A percentile compares a stretch with the other conserved stretches of the same genome.
Conservation (phyloP, 2,797 vertebrate genomes). For the Coendou prehensilis region DNA sequence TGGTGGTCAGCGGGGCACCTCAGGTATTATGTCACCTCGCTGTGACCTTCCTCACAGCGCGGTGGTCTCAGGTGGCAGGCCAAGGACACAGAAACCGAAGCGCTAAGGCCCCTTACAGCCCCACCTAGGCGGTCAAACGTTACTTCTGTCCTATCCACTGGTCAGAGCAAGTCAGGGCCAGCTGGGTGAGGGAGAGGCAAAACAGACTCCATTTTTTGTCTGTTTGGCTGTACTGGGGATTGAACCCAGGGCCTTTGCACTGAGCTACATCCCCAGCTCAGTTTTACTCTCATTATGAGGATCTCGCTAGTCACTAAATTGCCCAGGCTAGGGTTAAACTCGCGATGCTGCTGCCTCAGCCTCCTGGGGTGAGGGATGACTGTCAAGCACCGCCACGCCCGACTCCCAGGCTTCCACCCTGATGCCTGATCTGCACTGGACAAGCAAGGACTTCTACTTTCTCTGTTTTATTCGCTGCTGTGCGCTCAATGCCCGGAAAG, state of each 20-base stretch:
- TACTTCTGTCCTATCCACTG: not conserved
- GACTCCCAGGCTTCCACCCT: not conserved
- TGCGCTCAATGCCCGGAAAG: not conserved
- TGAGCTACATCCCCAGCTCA: not conserved
- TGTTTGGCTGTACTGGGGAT: not conserved
- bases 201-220: not conserved
- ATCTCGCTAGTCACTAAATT: not conserved
- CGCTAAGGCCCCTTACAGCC: not conserved
- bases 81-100: not conserved
- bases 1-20: not conserved
- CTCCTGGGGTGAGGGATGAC: not conserved
- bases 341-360: not conserved
- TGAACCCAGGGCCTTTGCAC: not conserved
- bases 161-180: not conserved
- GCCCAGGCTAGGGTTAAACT: not conserved
- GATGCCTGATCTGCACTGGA: not conserved
- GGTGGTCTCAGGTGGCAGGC: not conserved
- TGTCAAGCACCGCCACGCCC: too few species aligned
- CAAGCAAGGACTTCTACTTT: not conserved
- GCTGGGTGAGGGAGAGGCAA: not conserved
- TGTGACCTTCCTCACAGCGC: not conserved
- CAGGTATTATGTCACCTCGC: not conserved
- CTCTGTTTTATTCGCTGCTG: not conserved
- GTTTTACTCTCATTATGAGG: not conserved
- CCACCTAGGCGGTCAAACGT: not conserved